Evolutionary conservation across 2,888 invertebrate genomes (phyloP).

Genomic region (Agapostemon virescens): DNA sequence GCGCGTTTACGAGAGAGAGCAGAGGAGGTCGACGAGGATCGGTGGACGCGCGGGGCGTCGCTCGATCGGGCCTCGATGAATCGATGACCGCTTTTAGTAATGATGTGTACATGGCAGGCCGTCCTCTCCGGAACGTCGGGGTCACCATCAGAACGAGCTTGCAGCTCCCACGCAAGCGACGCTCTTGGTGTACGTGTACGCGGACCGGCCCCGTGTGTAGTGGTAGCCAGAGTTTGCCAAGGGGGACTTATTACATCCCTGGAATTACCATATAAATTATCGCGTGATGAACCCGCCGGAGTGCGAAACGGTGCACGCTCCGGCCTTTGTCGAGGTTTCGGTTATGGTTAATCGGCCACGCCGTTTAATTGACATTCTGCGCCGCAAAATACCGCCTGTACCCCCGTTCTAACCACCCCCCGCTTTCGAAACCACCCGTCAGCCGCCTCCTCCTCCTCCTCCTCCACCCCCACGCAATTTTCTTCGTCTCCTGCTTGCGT

Average conservation of each 20-base stretch:
- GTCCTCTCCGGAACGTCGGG: slow-evolving; percentile 65
- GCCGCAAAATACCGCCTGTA: slow-evolving; percentile 65
- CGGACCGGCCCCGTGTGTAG: slow-evolving; percentile 63
- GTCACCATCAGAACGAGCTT: slow-evolving; percentile 62
- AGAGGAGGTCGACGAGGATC: slow-evolving; percentile 36
- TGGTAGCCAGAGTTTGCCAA: slow-evolving; percentile 72
- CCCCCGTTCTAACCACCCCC: neutral
- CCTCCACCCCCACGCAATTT: slow-evolving; percentile 47
- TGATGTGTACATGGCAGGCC: slow-evolving; percentile 70
- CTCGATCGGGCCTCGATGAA: slow-evolving; percentile 63
- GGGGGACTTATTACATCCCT: slow-evolving; percentile 77
- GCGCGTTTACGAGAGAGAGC: slow-evolving; percentile 38
- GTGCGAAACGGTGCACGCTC: slow-evolving; percentile 68
- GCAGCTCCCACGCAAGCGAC: slow-evolving; percentile 6
- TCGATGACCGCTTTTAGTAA: slow-evolving; percentile 72
- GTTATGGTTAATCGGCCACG: slow-evolving; percentile 75
- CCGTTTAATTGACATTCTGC: slow-evolving; percentile 71
- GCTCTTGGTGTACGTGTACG: slow-evolving; percentile 43
- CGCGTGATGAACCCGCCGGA: slow-evolving; percentile 76
- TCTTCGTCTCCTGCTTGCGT: slow-evolving; percentile 49
- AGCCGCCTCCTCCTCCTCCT: slow-evolving; percentile 19
- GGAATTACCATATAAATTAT: slow-evolving; percentile 78
- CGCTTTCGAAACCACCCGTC: too few relatives aligned
- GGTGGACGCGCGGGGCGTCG: slow-evolving; percentile 52
- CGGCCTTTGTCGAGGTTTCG: slow-evolving; percentile 76